Evolutionary conservation across 2,888 invertebrate genomes (phyloP).

Genomic region (Tromatobia lineatoria): DNA sequence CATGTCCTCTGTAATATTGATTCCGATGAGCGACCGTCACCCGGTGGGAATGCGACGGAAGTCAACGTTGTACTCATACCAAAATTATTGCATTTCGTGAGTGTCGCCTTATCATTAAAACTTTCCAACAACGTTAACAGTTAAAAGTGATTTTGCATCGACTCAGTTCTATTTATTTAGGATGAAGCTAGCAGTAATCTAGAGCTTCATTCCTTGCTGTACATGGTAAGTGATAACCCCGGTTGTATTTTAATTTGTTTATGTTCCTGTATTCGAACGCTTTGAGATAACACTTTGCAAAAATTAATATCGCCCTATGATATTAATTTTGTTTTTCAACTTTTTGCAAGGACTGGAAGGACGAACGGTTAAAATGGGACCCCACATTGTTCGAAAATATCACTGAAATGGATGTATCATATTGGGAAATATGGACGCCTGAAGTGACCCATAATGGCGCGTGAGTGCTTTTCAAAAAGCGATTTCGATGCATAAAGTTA

Average conservation of each 20-base stretch:
- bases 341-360: slow-evolving; percentile 17
- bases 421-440: slow-evolving; percentile 7
- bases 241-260: not conserved
- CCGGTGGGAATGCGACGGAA: not conserved
- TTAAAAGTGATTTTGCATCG: not conserved
- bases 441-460: slow-evolving; percentile 17
- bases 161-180: slow-evolving; percentile 22
- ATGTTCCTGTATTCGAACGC: too few relatives aligned
- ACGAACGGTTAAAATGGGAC: slow-evolving; percentile 16
- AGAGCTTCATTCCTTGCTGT: slow-evolving; percentile 19
- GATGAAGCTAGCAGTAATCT: slow-evolving; percentile 8
- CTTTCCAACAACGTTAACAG: not conserved
- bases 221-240: not conserved
- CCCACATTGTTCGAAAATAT: slow-evolving; percentile 19
- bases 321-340: not conserved
- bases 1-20: not conserved
- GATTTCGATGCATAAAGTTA: not conserved
- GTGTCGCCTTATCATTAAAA: not conserved
- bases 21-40: not conserved
- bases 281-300: too few relatives aligned
- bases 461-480: slow-evolving; percentile 5
- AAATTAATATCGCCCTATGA: too few relatives aligned
- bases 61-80: not conserved
- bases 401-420: not conserved
- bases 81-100: slow-evolving; percentile 17